Base-by-base conservation (phyloP, 1,140 invertebrate species). In the Pararge aegeria region DNA sequence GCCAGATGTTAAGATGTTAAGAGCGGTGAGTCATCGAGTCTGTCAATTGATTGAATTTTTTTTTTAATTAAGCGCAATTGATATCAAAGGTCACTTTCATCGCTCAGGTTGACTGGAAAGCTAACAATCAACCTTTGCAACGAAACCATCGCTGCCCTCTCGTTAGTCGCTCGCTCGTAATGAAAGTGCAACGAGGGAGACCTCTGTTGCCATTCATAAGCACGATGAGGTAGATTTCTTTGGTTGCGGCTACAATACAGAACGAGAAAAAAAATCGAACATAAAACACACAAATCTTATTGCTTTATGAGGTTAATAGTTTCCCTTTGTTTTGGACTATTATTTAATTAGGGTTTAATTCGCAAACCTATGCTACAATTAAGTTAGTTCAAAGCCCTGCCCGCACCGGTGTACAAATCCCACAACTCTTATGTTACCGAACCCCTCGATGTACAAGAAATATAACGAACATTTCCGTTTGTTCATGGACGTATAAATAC, bases 171-270 rank as follows among this genome's bases (percentile, higher is more conserved):
- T n/a, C n/a, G n/a, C n/a, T n/a, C n/a, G n/a, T n/a, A n/a, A n/a
- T n/a, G n/a, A n/a, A n/a, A n/a, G n/a, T n/a, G n/a, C n/a, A n/a
- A n/a, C n/a, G n/a, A n/a, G 18, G 18, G 29, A 5, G 16, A 30
- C 30, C 30, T 34, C 15, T n/a, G 29, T 19, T 10, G 37, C 29
- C 46, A 10, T 34, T 37, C 46, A 38, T 38, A 49, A 50, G 61
- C 61, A 63, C 61, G 49, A 58, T 64, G 62, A 64, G 62, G 62
- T 64, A 64, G 62, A 55, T 59, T 59, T 42, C 38, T 52, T 54
- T 57, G 61, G 61, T 63, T 63, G 61, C 50, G 13, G 49, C n/a
- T n/a, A n/a, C n/a, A n/a, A n/a, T n/a, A n/a, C n/a, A n/a, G n/a
- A 52, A 30, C 21, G 15, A 52, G 48, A 48, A 30, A 15, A 42